Evolutionary conservation across 2,113 vertebrate genomes (phyloP).

Genomic region (Macrotis lagotis): DNA sequence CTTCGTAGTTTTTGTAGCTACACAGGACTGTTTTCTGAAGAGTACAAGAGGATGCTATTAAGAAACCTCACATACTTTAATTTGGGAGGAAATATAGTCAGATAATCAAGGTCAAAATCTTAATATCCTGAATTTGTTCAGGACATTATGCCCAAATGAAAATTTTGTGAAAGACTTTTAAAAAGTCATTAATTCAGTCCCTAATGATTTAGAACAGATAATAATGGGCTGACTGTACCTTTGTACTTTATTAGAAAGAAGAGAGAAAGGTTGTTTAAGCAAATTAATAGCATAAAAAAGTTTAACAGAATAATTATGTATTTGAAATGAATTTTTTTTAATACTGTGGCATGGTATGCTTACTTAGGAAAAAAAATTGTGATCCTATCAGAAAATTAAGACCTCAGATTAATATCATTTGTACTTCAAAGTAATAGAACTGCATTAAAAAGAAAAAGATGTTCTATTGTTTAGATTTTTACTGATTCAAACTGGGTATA

Average conservation of each 20-base stretch:
- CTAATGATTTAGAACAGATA: slow-evolving; percentile 37
- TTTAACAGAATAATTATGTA: slow-evolving; percentile 1
- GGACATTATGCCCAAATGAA: slow-evolving; percentile 48
- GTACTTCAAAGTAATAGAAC: neutral
- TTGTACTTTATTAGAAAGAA: neutral
- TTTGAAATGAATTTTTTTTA: slow-evolving; percentile 6
- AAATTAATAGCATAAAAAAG: slow-evolving; percentile 22
- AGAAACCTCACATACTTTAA: slow-evolving; percentile 56
- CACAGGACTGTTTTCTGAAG: slow-evolving; percentile 23
- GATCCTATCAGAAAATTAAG: neutral
- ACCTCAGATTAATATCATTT: neutral
- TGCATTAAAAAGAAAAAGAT: slow-evolving; percentile 11
- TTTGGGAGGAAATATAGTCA: slow-evolving; percentile 57
- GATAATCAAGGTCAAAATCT: slow-evolving; percentile 50
- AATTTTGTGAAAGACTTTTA: slow-evolving; percentile 48
- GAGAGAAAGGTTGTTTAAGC: slow-evolving; percentile 24
- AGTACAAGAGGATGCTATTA: slow-evolving; percentile 20
- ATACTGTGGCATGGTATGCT: neutral
- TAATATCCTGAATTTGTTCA: slow-evolving; percentile 64
- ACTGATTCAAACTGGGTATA: slow-evolving; percentile 8
- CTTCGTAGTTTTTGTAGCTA: slow-evolving; percentile 47
- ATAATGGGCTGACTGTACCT: slow-evolving; percentile 39
- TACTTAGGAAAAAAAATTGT: neutral
- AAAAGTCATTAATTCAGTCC: slow-evolving; percentile 33
- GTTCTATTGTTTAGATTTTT: slow-evolving; percentile 25